phyloP scores from a whole-genome alignment of 2,888 invertebrate species.

The Cheilosia grossa region DNA sequence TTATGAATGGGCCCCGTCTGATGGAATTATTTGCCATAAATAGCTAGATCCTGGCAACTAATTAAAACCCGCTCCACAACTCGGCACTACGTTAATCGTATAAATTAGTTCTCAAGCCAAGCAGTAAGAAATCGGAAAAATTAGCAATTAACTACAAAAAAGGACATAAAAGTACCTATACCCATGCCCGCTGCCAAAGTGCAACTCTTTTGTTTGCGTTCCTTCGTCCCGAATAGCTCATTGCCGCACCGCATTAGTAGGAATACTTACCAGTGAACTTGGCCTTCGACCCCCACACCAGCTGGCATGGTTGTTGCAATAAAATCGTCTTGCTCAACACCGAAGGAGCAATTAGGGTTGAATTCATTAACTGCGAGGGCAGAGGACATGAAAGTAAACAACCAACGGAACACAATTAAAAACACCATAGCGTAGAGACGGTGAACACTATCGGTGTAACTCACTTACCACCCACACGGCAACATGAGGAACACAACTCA shows the following conservation, averaged over 20 bases:
- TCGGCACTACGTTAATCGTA: constrained; percentile 48
- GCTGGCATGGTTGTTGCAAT: constrained; percentile 53
- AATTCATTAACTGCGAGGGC: constrained; percentile 72
- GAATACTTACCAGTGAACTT: constrained; percentile 70
- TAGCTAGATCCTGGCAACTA: constrained; percentile 72
- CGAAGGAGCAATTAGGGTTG: constrained; percentile 74
- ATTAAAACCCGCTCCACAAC: constrained; percentile 67
- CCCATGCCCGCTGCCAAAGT: constrained; percentile 16
- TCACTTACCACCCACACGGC: constrained; percentile 41
- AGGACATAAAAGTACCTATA: constrained; percentile 61
- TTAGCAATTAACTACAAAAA: constrained; percentile 72
- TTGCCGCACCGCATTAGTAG: not conserved
- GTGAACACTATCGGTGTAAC: constrained; percentile 55
- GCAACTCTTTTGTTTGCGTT: constrained; percentile 64
- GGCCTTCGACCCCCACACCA: constrained; percentile 59
- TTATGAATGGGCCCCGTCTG: constrained; percentile 64
- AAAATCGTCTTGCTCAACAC: constrained; percentile 72
- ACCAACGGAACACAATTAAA: constrained; percentile 68
- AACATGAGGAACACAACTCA: constrained; percentile 49
- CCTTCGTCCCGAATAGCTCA: constrained; percentile 26
- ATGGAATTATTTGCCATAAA: constrained; percentile 71
- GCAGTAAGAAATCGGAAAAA: constrained; percentile 67
- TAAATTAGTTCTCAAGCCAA: constrained; percentile 56
- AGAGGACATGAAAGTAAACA: constrained; percentile 54
- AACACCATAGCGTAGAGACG: constrained; percentile 41